A percentile compares a stretch with the other conserved stretches of the same genome.
These are phyloP conservation scores for Orchesella cincta DNA, from an alignment of 1,140 invertebrate genomes.

Conservation along the genomic window DNA sequence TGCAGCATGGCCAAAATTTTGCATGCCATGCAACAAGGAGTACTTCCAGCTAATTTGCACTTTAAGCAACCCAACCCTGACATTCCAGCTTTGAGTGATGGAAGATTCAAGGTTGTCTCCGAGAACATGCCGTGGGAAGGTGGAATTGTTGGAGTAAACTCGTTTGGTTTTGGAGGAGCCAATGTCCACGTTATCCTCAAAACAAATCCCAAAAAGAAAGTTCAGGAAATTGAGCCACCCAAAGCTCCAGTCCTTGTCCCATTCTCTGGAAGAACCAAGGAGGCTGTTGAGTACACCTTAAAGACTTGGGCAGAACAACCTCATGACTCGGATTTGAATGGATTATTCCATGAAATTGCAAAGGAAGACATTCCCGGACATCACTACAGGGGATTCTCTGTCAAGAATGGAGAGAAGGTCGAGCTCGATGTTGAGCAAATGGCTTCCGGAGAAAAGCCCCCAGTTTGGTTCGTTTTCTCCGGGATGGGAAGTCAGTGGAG, in stretches of 20 bases:
- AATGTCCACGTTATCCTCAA: constrained; percentile 89
- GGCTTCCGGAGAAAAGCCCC: constrained; percentile 64
- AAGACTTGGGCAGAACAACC: constrained; percentile 56
- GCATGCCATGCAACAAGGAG: constrained; percentile 82
- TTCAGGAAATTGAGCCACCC: constrained; percentile 53
- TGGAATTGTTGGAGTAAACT: constrained; percentile 84
- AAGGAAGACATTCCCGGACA: constrained; percentile 70
- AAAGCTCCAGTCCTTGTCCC: constrained; percentile 70
- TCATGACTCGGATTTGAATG: constrained; percentile 74
- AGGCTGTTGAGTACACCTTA: constrained; percentile 66
- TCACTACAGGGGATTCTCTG: constrained; percentile 72
- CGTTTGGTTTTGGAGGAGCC: constrained; percentile 96
- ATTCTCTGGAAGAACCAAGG: constrained; percentile 81
- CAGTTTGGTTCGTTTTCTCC: constrained; percentile 91
- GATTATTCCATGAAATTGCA: constrained; percentile 74
- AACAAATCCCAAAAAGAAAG: constrained; percentile 72
- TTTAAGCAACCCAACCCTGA: constrained; percentile 82
- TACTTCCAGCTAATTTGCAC: constrained; percentile 89
- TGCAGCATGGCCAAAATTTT: constrained; percentile 76
- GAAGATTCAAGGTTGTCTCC: constrained; percentile 82
- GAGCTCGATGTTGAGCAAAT: constrained; percentile 56
- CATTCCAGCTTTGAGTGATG: constrained; percentile 83
- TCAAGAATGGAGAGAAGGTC: constrained; percentile 63
- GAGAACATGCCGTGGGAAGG: constrained; percentile 78
- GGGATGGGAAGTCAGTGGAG: constrained; percentile 97